Conservation (phyloP, 2,888 invertebrate genomes). For the Chrysotoxum bicinctum region DNA sequence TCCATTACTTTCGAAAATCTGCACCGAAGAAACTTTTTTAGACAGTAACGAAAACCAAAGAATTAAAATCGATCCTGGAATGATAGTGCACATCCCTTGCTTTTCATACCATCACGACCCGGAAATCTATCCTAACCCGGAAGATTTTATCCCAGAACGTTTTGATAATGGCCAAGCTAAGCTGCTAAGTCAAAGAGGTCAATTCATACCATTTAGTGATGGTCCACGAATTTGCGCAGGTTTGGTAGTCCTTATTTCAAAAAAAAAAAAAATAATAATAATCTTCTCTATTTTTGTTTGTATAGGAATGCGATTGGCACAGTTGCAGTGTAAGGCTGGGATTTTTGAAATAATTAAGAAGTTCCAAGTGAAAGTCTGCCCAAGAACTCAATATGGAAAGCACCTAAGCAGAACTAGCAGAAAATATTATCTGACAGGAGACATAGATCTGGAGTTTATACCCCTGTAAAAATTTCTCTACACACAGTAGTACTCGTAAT, state of each 20-base stretch:
- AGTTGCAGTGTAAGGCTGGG: conserved; percentile 75
- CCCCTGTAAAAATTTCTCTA: background rate
- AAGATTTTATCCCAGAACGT: conserved; percentile 71
- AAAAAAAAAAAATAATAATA: no score
- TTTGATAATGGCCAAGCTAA: conserved; percentile 73
- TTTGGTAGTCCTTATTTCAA: conserved; percentile 13
- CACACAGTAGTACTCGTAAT: no score
- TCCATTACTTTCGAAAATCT: conserved; percentile 75
- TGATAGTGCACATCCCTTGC: conserved; percentile 77
- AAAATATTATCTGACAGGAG: background rate
- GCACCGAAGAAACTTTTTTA: conserved; percentile 74
- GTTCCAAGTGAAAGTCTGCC: conserved; percentile 70
- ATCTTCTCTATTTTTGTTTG: background rate
- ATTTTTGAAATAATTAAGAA: conserved; percentile 74
- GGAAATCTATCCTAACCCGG: conserved; percentile 76
- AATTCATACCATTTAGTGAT: conserved; percentile 78
- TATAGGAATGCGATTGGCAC: conserved; percentile 75
- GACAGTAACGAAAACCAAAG: conserved; percentile 54
- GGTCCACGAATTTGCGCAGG: conserved; percentile 79
- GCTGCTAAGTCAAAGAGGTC: conserved; percentile 75
- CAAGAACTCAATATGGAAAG: background rate
- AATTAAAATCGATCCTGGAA: conserved; percentile 75
- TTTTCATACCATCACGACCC: conserved; percentile 78
- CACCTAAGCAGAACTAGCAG: background rate
- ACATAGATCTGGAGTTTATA: background rate